Evolutionary conservation across 1,140 invertebrate species (phyloP), one percentile per base, ranked within the genome.

Genomic region (Chionoecetes opilio): DNA sequence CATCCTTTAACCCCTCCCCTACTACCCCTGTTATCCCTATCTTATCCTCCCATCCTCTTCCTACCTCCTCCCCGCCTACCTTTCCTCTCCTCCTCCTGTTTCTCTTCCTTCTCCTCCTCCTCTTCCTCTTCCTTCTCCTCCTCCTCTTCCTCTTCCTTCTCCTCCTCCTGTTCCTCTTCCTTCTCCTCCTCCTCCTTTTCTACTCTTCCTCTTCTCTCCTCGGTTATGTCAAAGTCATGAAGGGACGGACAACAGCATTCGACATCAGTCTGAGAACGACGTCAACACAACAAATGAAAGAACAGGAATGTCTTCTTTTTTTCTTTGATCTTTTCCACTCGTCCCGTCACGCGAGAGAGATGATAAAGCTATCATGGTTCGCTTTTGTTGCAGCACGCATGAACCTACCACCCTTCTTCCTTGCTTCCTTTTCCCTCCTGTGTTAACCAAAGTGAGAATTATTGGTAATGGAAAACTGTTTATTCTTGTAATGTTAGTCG

Each of bases 221-320:
- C 63, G 21, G 26, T 26, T 26, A 75, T n/a, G 21, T 75, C n/a
- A 75, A 21, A n/a, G 26, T n/a, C n/a, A 75, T 2, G 26, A 26
- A 75, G 63, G 63, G 63, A 75, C 63, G 0, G 63, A 17, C 46
- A 53, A 53, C 63, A n/a, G 63, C 63, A 26, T 75, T 75, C n/a
- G 26, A 26, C 26, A 75, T 26, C 63, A 75, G 0, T 5, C 21
- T 6, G 63, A 75, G 63, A 21, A 75, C 63, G 21, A 75, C 63
- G 63, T 75, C 21, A 75, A 75, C 63, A 75, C 63, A 75, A 75
- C 26, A 26, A 75, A 75, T 75, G 63, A 75, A 75, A 75, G 63
- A 75, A 26, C 63, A 75, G 21, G n/a, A 17, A 8, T n/a, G 63
- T 75, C 63, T n/a, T 75, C n/a, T 75, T 75, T 75, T 75, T 21